phyloP scores from a whole-genome alignment of 2,888 invertebrate species.

The Lucinisca nassula region DNA sequence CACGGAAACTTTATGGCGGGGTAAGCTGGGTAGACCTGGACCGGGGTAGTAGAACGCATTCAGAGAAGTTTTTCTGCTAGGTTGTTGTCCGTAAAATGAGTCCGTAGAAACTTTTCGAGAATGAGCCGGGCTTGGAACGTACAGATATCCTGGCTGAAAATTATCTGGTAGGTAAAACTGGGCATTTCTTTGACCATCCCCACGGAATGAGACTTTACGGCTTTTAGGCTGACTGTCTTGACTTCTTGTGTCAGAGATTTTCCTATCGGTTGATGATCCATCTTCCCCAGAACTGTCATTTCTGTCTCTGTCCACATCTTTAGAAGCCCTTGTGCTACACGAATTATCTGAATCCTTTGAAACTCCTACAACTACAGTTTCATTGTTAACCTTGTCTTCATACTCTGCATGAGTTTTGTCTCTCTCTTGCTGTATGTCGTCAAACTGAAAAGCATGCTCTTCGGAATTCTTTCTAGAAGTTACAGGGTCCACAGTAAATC shows the following conservation, averaged over 20 bases:
- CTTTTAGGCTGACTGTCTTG: conserved; percentile 44
- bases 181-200: neutral
- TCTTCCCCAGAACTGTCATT: neutral
- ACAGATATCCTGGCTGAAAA: conserved; percentile 41
- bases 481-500: neutral
- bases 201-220: conserved; percentile 55
- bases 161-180: conserved; percentile 6
- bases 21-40: neutral
- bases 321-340: neutral
- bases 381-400: neutral
- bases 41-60: conserved; percentile 55
- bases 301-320: neutral
- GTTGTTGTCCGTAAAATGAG: conserved; percentile 44
- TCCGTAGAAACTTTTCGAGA: conserved; percentile 48
- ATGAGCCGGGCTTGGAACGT: conserved; percentile 42
- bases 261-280: conserved; percentile 12
- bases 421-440: neutral
- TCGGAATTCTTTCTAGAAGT: neutral
- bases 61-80: conserved; percentile 60
- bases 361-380: neutral
- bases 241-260: conserved; percentile 15
- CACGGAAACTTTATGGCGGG: conserved; percentile 60
- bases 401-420: too few relatives aligned
- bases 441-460: neutral
- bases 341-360: neutral